Conservation (phyloP, 2,888 invertebrate species). For the Nysson spinosus region DNA sequence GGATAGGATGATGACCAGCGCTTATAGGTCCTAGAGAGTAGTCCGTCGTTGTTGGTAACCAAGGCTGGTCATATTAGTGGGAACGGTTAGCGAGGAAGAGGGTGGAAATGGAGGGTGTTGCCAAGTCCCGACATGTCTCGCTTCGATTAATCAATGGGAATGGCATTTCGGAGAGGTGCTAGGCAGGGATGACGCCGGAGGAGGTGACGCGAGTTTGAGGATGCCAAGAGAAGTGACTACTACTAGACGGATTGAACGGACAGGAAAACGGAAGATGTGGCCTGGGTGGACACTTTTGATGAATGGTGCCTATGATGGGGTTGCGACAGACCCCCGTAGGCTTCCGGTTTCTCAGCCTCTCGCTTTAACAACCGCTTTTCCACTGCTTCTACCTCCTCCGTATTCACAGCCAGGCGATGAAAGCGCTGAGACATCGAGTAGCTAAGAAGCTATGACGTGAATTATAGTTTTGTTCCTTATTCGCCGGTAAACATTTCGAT, state of each 20-base stretch:
- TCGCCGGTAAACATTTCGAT: conserved; percentile 44
- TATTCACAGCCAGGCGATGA: conserved; percentile 54
- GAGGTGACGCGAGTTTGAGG: conserved; percentile 57
- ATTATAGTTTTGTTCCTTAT: conserved; percentile 50
- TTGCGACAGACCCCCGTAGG: conserved; percentile 54
- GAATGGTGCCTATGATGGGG: conserved; percentile 60
- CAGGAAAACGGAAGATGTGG: conserved; percentile 50
- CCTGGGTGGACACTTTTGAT: conserved; percentile 65
- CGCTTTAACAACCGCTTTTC: conserved; percentile 4
- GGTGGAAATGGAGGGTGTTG: conserved; percentile 73
- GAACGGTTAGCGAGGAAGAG: conserved; percentile 60
- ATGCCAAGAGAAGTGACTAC: conserved; percentile 60
- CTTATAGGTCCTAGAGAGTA: conserved; percentile 48
- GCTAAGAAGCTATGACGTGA: conserved; percentile 58
- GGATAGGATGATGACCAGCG: conserved; percentile 50
- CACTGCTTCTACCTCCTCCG: neutral
- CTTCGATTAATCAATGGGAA: conserved; percentile 75
- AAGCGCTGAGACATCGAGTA: conserved; percentile 55
- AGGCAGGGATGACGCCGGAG: conserved; percentile 61
- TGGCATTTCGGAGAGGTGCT: conserved; percentile 67
- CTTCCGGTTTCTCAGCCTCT: conserved; percentile 57
- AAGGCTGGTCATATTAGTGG: conserved; percentile 44
- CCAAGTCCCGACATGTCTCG: conserved; percentile 73
- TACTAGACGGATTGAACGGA: conserved; percentile 55
- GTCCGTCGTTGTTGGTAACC: conserved; percentile 40